phyloP scores from a whole-genome alignment of 92 coral and sea anemone species.

The Chrysogorgia sp. region DNA sequence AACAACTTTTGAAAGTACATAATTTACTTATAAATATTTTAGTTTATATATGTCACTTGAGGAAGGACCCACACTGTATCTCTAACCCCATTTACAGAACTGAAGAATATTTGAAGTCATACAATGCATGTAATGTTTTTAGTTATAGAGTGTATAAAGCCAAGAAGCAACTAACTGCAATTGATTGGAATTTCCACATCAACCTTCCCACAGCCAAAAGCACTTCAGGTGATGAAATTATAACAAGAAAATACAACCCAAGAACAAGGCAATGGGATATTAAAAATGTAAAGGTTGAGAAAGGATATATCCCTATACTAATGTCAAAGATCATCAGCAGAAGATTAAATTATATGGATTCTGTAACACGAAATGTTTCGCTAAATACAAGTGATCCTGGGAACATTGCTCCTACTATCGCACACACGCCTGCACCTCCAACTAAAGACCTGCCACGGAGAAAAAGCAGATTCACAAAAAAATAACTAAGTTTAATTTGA shows the following conservation, averaged over 20 bases:
- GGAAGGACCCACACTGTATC: no score
- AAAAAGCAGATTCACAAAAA: no score
- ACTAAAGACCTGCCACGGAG: conserved; percentile 27
- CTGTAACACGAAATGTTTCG: conserved; percentile 22
- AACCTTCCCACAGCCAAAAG: conserved; percentile 22
- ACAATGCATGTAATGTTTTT: no score
- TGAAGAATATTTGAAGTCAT: conserved; percentile 18
- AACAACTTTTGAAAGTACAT: background rate
- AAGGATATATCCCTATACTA: conserved; percentile 31
- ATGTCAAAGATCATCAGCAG: conserved; percentile 14
- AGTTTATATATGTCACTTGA: no score
- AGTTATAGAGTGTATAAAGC: no score
- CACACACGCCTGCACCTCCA: conserved; percentile 46
- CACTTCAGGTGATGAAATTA: conserved; percentile 30
- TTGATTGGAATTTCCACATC: conserved; percentile 31
- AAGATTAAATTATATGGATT: no score
- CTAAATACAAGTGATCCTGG: conserved; percentile 44
- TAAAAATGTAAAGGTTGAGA: conserved; percentile 10
- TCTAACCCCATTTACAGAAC: conserved; percentile 42
- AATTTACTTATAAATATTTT: no score
- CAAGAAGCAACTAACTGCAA: no score
- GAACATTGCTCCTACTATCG: conserved; percentile 38
- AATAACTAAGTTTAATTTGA: background rate
- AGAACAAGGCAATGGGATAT: conserved; percentile 52
- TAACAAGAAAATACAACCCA: no score